Evolutionary conservation across 2,113 vertebrate genomes (phyloP).

Genomic region (Glaucidium brasilianum): DNA sequence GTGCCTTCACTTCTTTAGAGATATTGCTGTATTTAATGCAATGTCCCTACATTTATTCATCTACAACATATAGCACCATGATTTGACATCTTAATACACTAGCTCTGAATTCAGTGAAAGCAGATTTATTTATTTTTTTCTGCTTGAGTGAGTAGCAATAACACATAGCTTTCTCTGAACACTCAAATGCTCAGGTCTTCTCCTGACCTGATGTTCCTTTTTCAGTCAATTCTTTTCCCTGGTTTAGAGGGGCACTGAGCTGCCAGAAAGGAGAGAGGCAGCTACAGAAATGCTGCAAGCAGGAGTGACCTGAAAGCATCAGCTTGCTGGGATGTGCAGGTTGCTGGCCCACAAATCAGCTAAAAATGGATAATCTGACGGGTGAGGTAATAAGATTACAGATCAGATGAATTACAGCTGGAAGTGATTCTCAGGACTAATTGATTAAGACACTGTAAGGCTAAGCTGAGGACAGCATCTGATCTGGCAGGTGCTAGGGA

Average conservation of each 20-base stretch:
- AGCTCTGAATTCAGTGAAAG: neutral
- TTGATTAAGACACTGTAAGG: neutral
- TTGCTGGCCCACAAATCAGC: neutral
- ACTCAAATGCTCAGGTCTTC: neutral
- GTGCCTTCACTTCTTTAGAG: neutral
- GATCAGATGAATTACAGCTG: slow-evolving; percentile 7
- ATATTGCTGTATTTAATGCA: neutral
- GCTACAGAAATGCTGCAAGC: neutral
- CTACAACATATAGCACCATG: fast-evolving
- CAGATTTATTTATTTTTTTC: neutral
- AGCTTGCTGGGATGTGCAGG: neutral
- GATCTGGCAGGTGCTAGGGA: neutral
- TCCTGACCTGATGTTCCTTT: neutral
- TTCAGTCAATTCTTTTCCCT: neutral
- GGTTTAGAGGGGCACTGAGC: neutral
- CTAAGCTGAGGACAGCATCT: neutral
- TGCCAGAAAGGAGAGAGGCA: neutral
- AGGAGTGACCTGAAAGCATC: neutral
- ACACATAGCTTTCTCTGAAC: neutral
- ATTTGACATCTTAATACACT: neutral
- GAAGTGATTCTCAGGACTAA: slow-evolving; percentile 1
- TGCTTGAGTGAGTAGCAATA: neutral
- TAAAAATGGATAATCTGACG: slow-evolving; percentile 1
- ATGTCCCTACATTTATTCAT: neutral
- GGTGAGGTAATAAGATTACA: neutral